Conservation (phyloP, 2,797 vertebrate genomes). For the Acridotheres tristis region DNA sequence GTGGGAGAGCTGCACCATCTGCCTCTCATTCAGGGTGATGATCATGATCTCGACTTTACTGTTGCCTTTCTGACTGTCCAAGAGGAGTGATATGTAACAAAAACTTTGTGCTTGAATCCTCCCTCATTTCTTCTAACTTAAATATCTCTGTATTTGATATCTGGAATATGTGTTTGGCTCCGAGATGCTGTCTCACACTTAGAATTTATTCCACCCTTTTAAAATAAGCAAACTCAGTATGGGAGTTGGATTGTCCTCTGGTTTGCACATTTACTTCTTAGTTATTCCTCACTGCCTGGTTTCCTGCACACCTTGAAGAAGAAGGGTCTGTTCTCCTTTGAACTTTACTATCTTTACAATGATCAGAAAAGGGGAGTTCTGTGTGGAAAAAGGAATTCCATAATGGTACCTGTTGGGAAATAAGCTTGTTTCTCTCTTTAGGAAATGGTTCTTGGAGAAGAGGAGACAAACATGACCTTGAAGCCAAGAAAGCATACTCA, state of each 20-base stretch:
- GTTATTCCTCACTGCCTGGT: neutral
- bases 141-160: neutral
- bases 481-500: slow-evolving; percentile 90
- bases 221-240: neutral
- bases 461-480: slow-evolving; percentile 90
- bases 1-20: neutral
- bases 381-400: slow-evolving; percentile 2
- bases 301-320: neutral
- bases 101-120: neutral
- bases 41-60: neutral
- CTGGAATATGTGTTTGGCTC: neutral
- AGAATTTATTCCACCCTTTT: neutral
- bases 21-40: neutral
- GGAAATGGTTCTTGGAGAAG: slow-evolving; percentile 95
- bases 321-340: neutral
- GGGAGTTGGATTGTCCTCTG: neutral
- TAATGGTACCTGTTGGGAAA: slow-evolving; percentile 59
- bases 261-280: neutral
- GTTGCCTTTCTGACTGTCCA: neutral
- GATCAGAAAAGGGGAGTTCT: neutral
- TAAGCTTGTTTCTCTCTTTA: slow-evolving; percentile 73
- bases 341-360: neutral
- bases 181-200: neutral
- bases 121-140: neutral
- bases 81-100: neutral